Evolutionary conservation across 2,113 vertebrate species (phyloP).

Genomic region (Leptobrachium ailaonicum): DNA sequence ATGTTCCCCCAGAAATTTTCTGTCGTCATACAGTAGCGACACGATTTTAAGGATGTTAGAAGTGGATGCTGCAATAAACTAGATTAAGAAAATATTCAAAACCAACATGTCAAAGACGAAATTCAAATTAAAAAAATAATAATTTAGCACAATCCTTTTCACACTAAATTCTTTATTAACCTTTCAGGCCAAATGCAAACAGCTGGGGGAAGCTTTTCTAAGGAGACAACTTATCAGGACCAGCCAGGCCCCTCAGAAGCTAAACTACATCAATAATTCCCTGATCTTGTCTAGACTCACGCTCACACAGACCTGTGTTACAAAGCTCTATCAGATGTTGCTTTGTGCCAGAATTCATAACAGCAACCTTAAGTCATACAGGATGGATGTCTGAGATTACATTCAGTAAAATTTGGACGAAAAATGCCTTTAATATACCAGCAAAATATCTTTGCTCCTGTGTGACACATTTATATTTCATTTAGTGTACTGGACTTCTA

Average conservation of each 20-base stretch:
- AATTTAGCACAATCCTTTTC: neutral
- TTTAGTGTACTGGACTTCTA: too few species aligned
- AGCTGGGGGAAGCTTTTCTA: conserved; percentile 15
- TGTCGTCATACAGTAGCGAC: too few species aligned
- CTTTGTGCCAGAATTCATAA: conserved; percentile 1
- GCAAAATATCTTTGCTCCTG: too few species aligned
- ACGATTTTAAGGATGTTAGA: too few species aligned
- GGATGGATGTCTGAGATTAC: neutral
- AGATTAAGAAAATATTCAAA: too few species aligned
- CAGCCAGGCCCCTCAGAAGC: conserved; percentile 17
- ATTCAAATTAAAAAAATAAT: neutral
- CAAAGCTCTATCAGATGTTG: conserved; percentile 7
- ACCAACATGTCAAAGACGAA: too few species aligned
- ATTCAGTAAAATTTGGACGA: neutral
- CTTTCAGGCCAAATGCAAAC: conserved; percentile 26
- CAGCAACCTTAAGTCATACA: neutral
- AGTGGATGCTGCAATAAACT: too few species aligned
- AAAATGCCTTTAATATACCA: too few species aligned
- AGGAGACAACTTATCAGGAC: conserved; percentile 29
- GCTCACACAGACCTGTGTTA: conserved; percentile 2
- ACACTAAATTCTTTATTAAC: conserved; percentile 33
- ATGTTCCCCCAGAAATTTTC: too few species aligned
- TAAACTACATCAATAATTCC: conserved; percentile 17
- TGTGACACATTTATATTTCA: too few species aligned
- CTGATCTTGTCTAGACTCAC: conserved; percentile 26